A percentile compares a stretch with the other conserved stretches of the same genome.
Conservation (phyloP, 2,888 invertebrate genomes). For the Nemotelus pantherinus region DNA sequence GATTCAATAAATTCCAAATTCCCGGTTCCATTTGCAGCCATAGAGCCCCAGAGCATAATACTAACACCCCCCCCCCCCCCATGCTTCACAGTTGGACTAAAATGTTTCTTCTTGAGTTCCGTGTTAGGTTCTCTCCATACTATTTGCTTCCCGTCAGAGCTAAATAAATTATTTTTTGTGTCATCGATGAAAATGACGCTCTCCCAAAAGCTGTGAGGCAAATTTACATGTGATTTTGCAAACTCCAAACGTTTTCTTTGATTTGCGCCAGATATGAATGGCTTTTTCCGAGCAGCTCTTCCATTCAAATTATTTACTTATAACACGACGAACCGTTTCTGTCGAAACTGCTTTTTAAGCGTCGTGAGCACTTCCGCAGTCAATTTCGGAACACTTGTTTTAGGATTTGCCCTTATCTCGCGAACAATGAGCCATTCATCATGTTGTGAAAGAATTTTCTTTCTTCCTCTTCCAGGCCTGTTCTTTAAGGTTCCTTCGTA, state of each 20-base stretch:
- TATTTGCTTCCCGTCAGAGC: conserved; percentile 7
- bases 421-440: neutral
- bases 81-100: neutral
- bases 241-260: conserved; percentile 13
- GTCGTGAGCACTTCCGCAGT: neutral
- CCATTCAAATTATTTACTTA: neutral
- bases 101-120: neutral
- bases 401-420: conserved; percentile 12
- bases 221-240: conserved; percentile 19
- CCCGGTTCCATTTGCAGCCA: conserved; percentile 13
- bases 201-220: conserved; percentile 4
- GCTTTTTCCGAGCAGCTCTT: no score
- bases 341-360: neutral
- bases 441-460: conserved; percentile 14
- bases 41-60: no score
- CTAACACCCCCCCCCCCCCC: neutral
- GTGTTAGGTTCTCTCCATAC: conserved; percentile 20
- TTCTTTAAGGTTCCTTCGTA: conserved; percentile 20
- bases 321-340: conserved; percentile 2
- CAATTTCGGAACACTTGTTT: conserved; percentile 14
- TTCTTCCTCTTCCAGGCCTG: conserved; percentile 4
- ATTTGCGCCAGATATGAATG: no score
- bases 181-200: conserved; percentile 30
- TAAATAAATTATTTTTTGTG: conserved; percentile 7
- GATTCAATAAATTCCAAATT: conserved; percentile 47